Evolutionary conservation across 2,888 invertebrate species (phyloP).

Genomic region (Amblyteles armatorius): DNA sequence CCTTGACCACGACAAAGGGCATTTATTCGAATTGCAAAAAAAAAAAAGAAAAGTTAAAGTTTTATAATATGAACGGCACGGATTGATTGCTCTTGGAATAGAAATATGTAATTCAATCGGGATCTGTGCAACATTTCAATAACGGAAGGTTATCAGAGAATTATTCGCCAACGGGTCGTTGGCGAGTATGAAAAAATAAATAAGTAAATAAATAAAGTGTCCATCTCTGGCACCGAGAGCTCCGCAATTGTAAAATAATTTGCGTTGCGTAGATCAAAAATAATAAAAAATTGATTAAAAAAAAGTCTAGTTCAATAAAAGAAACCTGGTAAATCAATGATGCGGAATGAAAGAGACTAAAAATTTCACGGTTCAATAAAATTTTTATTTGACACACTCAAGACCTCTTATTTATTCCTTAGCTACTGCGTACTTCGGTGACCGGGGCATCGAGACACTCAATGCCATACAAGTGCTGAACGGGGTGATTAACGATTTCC

Average conservation of each 20-base stretch:
- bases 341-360: slow-evolving; percentile 19
- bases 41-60: background rate
- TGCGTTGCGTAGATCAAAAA: too few species aligned
- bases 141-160: background rate
- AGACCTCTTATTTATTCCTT: slow-evolving; percentile 57
- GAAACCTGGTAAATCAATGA: background rate
- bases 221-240: too few species aligned
- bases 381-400: slow-evolving; percentile 66
- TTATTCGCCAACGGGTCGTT: background rate
- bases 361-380: slow-evolving; percentile 64
- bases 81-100: background rate
- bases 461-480: slow-evolving; percentile 63
- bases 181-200: background rate
- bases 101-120: background rate
- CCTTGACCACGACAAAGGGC: slow-evolving; percentile 9
- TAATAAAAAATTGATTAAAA: too few species aligned
- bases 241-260: too few species aligned
- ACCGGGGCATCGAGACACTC: slow-evolving; percentile 50
- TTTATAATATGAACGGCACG: background rate
- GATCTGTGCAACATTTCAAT: background rate
- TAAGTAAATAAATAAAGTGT: background rate
- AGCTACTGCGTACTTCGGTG: slow-evolving; percentile 55
- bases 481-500: slow-evolving; percentile 57
- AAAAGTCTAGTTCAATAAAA: too few species aligned
- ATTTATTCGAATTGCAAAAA: slow-evolving; percentile 16